Evolutionary conservation across 1,140 invertebrate species (phyloP), one percentile per base, ranked within the genome.

Genomic region (Lysiphlebus fabarum): DNA sequence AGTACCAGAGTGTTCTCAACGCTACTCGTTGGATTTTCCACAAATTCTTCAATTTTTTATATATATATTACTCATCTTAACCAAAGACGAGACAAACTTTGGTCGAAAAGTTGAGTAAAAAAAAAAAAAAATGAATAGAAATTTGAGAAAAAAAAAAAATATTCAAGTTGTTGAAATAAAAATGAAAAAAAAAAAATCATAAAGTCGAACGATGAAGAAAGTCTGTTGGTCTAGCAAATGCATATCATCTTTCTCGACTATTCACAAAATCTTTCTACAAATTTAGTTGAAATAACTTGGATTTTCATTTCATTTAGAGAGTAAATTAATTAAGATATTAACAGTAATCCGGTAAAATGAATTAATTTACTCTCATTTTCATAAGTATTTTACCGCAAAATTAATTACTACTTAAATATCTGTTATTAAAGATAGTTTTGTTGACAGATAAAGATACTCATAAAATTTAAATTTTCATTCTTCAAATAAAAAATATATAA

Each of bases 121-220:
- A 45, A 11, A 5, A 53, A 17, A 47, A 48, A 37, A 37, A 12
- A 34, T 5, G 42, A 12, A 26, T 33, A 53, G 33, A 40, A 38
- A 57, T 8, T 44, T 14, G 7, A 12, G 14, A 12, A 7, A 8
- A 42, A 41, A 8, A 47, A n/a, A 11, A n/a, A 45, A 45, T 11
- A n/a, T 5, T 11, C 9, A 45, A n/a, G 9, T 51, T 38, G 53
- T 40, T 56, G 50, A 37, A 56, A 40, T 56, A 56, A 45, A 62
- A 64, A 65, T 9, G 11, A 33, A 26, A 10, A 45, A 56, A 36
- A 34, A 36, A 47, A 33, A 56, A 10, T 44, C 10, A 36, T 64
- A 53, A 58, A 69, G 67, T 69, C 62, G 61, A 62, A 66, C 61
- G 63, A 62, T 63, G 65, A 68, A 26, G 17, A 0, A 26, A 67